Evolutionary conservation across 1,140 invertebrate genomes (phyloP), one percentile per base, ranked within the genome.

Genomic region (Zaprionus africanus): DNA sequence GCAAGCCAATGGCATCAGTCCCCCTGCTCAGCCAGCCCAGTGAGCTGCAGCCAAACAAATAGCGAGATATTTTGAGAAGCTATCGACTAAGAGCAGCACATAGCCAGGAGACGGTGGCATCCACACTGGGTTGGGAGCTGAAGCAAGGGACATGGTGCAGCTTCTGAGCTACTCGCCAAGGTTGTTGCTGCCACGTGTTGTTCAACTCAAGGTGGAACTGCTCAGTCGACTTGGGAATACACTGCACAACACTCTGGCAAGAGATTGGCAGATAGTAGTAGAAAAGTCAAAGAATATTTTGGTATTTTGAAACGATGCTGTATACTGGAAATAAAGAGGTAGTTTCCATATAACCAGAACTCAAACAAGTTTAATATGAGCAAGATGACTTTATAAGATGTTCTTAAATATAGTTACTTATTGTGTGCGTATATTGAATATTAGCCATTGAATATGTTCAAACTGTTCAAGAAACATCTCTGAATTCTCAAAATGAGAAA

Each of bases 31-130:
- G 43, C 22, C 15, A 46, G 41, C 41, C n/a, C 46, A 51, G 6
- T 63, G 51, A 65, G 69, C 51, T 76, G 63, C 72, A 71, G 51
- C 31, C 56, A 73, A 65, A 73, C 64, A 74, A 74, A 80, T 68
- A 70, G 56, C 41, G 38, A 74, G 68, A 74, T 76, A 78, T 81
- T 75, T 69, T 15, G 71, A 56, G 53, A 46, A 78, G 72, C 71
- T 64, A 76, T 81, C 57, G 81, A 78, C 60, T 65, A 31, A 59
- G 41, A 28, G 67, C 60, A 58, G 69, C 54, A 62, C 63, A 57
- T 46, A 36, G n/a, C 51, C 51, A 63, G 19, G 4, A 68, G 64
- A 13, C 38, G 38, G 13, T 38, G 5, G 36, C 36, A 15, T 4
- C 36, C 26, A 15, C 4, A 5, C 13, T 17, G 2, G 15, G 41